Percentiles rank a stretch among this genome's conserved stretches.
phyloP scores from a whole-genome alignment of 2,113 vertebrate genomes.

The Oryzias javanicus region DNA sequence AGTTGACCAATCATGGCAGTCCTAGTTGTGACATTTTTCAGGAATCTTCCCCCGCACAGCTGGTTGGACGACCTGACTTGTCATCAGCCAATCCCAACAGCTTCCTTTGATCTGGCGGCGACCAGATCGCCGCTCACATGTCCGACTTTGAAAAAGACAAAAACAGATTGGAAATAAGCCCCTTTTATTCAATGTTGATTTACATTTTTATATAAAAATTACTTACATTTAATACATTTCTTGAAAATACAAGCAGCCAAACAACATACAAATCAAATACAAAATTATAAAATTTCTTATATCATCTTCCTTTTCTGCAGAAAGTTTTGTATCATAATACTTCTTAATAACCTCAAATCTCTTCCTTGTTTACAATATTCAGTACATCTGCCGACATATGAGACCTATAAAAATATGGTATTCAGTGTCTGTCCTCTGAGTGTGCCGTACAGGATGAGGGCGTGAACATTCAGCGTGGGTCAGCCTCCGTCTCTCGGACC shows the following conservation, averaged over 20 bases:
- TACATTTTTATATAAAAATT: slow-evolving; percentile 81
- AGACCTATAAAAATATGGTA: slow-evolving; percentile 76
- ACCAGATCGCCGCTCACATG: too few relatives aligned
- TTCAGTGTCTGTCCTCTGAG: slow-evolving; percentile 65
- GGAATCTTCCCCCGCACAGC: slow-evolving; percentile 21
- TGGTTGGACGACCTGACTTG: slow-evolving; percentile 18
- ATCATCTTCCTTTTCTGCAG: slow-evolving; percentile 67
- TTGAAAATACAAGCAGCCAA: slow-evolving; percentile 84
- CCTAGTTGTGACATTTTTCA: too few relatives aligned
- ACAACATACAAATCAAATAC: slow-evolving; percentile 85
- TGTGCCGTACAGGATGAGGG: slow-evolving; percentile 61
- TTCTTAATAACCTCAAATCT: slow-evolving; percentile 65
- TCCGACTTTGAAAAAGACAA: background rate
- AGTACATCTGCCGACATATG: slow-evolving; percentile 53
- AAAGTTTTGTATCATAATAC: slow-evolving; percentile 71
- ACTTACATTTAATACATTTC: slow-evolving; percentile 85
- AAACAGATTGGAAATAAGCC: slow-evolving; percentile 75
- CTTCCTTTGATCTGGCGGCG: slow-evolving; percentile 4
- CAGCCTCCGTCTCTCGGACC: slow-evolving; percentile 53
- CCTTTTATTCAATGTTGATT: slow-evolving; percentile 82
- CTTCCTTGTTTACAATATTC: slow-evolving; percentile 39
- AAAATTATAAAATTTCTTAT: slow-evolving; percentile 85
- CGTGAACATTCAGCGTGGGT: slow-evolving; percentile 71
- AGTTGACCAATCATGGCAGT: too few relatives aligned
- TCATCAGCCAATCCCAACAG: slow-evolving; percentile 23